phyloP scores from a whole-genome alignment of 1,140 invertebrate species.

The Heliothis subflexa region DNA sequence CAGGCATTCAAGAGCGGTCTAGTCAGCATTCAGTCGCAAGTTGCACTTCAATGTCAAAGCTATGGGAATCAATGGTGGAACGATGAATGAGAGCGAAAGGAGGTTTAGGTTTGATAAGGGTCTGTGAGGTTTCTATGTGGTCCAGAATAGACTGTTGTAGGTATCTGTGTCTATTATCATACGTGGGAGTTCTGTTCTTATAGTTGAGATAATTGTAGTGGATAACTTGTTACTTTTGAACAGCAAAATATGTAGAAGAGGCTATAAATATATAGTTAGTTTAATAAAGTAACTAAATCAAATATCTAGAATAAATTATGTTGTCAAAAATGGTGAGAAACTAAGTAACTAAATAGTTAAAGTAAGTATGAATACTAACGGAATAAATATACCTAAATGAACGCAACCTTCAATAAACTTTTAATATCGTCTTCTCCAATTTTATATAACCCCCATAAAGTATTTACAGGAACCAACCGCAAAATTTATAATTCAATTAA shows the following conservation, averaged over 20 bases:
- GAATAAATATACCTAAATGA: no score
- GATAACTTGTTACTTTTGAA: no score
- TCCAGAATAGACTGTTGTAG: neutral
- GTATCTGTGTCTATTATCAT: neutral
- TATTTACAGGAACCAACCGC: neutral
- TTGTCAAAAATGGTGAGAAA: no score
- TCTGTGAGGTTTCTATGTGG: neutral
- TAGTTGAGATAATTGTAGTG: no score
- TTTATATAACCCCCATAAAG: neutral
- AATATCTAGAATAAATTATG: no score
- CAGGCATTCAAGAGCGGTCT: slow-evolving; percentile 22
- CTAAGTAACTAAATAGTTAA: no score
- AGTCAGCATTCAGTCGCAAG: slow-evolving; percentile 10
- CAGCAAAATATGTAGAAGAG: no score
- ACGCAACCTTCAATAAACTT: neutral
- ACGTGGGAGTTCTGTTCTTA: no score
- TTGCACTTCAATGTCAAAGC: slow-evolving; percentile 41
- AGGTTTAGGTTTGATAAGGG: slow-evolving; percentile 12
- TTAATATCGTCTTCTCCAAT: neutral
- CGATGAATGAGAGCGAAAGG: slow-evolving; percentile 7
- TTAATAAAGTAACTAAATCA: no score
- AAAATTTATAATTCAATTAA: slow-evolving; percentile 14
- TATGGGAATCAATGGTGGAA: slow-evolving; percentile 2
- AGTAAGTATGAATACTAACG: no score
- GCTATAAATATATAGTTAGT: no score